Conservation (phyloP, 2,888 invertebrate genomes). For the Himalopsyche kuldschensis region DNA sequence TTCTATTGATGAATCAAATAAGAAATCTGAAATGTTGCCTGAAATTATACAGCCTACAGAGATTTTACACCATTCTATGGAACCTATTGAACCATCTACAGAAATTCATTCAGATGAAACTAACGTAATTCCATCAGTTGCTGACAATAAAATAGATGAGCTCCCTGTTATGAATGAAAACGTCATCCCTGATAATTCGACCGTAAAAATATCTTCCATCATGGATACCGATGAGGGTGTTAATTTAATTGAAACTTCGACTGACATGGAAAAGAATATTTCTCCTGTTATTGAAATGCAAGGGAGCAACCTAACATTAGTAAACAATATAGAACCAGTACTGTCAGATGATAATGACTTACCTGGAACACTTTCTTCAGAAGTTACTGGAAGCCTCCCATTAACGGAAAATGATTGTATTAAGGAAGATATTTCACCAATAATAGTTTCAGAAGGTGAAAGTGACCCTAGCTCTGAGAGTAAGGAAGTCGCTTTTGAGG, state of each 20-base stretch:
- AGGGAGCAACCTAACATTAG: neutral
- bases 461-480: neutral
- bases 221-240: neutral
- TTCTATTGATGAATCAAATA: neutral
- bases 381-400: neutral
- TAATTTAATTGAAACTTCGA: neutral
- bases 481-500: neutral
- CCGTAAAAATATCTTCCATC: neutral
- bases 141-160: neutral
- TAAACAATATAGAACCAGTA: neutral
- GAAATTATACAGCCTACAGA: neutral
- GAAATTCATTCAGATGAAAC: neutral
- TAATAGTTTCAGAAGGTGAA: neutral
- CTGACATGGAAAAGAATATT: neutral
- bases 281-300: neutral
- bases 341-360: neutral
- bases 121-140: neutral
- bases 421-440: neutral
- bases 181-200: neutral
- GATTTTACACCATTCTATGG: neutral
- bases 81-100: neutral
- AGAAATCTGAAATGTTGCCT: neutral
- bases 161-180: neutral
- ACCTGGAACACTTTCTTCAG: neutral
- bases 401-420: neutral